Evolutionary conservation across 2,888 invertebrate species (phyloP).

Genomic region (Frankliniella fusca): DNA sequence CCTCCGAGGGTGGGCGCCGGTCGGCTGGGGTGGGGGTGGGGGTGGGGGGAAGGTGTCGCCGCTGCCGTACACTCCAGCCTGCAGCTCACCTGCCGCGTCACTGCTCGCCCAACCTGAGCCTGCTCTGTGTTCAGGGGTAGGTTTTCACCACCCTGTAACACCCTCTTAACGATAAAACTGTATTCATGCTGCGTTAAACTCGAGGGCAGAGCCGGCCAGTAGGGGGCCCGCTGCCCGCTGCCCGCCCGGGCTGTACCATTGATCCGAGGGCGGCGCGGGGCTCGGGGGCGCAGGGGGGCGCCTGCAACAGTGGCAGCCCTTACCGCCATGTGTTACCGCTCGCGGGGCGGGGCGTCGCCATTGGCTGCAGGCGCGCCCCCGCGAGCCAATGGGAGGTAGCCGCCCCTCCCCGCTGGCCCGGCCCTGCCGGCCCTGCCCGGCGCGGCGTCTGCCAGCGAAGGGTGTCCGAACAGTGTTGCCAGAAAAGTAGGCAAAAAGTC

Average conservation of each 20-base stretch:
- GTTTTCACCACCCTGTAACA: no score
- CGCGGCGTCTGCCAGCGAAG: no score
- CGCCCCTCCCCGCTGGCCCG: background rate
- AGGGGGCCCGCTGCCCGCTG: background rate
- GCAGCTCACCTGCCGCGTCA: background rate
- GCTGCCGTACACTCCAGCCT: background rate
- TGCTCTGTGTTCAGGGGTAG: background rate
- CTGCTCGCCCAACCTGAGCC: background rate
- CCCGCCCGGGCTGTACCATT: conserved; percentile 27
- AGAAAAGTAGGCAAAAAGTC: no score
- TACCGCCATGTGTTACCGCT: conserved; percentile 15
- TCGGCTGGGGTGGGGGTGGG: background rate
- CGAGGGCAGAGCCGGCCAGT: background rate
- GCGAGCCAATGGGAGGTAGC: conserved; percentile 22
- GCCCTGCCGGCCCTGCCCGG: background rate
- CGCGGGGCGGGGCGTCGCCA: conserved; percentile 29
- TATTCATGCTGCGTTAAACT: background rate
- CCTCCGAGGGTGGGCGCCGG: background rate
- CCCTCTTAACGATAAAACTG: background rate
- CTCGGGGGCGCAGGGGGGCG: background rate
- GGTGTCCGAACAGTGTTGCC: no score
- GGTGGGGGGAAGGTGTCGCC: background rate
- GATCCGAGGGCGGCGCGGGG: conserved; percentile 2
- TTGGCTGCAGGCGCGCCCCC: conserved; percentile 29
- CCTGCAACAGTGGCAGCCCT: conserved; percentile 1